phyloP scores from a whole-genome alignment of 2,113 vertebrate genomes.

The Pachypanchax playfairii region DNA sequence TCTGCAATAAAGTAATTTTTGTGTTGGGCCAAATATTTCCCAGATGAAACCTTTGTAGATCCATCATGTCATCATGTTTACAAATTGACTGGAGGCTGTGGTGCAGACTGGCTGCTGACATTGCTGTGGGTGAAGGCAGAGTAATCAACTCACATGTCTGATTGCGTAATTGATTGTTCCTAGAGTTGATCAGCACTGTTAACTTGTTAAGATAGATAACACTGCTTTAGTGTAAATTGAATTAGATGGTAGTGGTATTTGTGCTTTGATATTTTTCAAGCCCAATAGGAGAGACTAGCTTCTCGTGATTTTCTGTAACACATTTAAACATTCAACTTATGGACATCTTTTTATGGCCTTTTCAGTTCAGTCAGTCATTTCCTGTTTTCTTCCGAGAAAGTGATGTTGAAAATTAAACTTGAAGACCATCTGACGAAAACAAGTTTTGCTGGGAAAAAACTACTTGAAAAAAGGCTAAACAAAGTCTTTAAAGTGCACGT shows the following conservation, averaged over 20 bases:
- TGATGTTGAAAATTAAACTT: too few species aligned
- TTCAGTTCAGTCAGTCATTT: too few species aligned
- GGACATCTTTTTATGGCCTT: too few species aligned
- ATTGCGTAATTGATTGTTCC: slow-evolving; percentile 69
- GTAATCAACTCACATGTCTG: slow-evolving; percentile 65
- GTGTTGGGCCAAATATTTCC: slow-evolving; percentile 16
- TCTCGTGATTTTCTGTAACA: background rate
- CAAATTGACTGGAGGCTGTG: slow-evolving; percentile 36
- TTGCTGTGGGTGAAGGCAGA: slow-evolving; percentile 53
- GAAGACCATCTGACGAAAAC: too few species aligned
- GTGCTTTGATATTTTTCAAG: too few species aligned
- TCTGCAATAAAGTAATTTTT: slow-evolving; percentile 33
- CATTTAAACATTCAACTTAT: too few species aligned
- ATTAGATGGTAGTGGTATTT: slow-evolving; percentile 10
- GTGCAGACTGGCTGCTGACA: slow-evolving; percentile 41
- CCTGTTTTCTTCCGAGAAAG: too few species aligned
- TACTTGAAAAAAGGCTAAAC: too few species aligned
- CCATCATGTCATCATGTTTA: slow-evolving; percentile 44
- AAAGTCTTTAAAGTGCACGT: too few species aligned
- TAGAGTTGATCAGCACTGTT: slow-evolving; percentile 62
- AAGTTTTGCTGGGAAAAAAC: too few species aligned
- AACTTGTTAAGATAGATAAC: slow-evolving; percentile 53
- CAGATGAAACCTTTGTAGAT: slow-evolving; percentile 38
- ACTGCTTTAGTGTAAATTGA: slow-evolving; percentile 53
- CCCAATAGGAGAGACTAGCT: too few species aligned